phyloP scores from a whole-genome alignment of 2,888 invertebrate species.

The Uropetala carovei region DNA sequence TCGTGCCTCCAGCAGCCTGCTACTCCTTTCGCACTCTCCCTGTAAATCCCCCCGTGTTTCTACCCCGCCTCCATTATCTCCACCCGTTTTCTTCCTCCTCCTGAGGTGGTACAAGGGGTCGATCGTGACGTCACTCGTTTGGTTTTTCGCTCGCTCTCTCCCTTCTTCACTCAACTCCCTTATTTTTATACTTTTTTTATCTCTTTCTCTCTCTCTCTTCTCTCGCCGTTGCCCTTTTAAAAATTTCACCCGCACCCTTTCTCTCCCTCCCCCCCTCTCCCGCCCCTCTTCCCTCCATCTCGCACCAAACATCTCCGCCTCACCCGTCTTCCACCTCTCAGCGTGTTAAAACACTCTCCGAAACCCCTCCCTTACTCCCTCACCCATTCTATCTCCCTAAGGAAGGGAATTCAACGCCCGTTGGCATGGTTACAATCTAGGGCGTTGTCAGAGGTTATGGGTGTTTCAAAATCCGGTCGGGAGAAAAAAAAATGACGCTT shows the following conservation, averaged over 20 bases:
- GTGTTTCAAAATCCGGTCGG: conserved; percentile 4
- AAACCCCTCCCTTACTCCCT: neutral
- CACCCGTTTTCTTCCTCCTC: neutral
- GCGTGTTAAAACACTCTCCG: neutral
- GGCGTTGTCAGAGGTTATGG: conserved; percentile 33
- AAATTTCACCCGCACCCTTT: neutral
- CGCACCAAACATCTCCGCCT: neutral
- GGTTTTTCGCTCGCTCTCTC: neutral
- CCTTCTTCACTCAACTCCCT: neutral
- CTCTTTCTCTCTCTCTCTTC: too few relatives aligned
- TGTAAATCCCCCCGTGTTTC: neutral
- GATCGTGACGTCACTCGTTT: neutral
- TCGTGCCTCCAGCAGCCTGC: neutral
- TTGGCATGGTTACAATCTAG: conserved; percentile 32
- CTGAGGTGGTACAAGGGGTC: neutral
- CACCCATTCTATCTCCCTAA: neutral
- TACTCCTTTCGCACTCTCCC: neutral
- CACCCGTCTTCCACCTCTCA: neutral
- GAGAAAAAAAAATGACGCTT: neutral
- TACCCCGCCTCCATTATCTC: conserved; percentile 16
- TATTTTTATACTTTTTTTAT: too few relatives aligned
- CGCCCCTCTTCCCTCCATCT: neutral
- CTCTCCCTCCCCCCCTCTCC: neutral
- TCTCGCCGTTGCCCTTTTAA: too few relatives aligned
- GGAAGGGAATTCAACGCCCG: neutral